Percentiles rank a stretch among this genome's conserved stretches.
These are phyloP conservation scores for Xestia c-nigrum DNA, from an alignment of 2,888 invertebrate genomes.

Conservation along the genomic window DNA sequence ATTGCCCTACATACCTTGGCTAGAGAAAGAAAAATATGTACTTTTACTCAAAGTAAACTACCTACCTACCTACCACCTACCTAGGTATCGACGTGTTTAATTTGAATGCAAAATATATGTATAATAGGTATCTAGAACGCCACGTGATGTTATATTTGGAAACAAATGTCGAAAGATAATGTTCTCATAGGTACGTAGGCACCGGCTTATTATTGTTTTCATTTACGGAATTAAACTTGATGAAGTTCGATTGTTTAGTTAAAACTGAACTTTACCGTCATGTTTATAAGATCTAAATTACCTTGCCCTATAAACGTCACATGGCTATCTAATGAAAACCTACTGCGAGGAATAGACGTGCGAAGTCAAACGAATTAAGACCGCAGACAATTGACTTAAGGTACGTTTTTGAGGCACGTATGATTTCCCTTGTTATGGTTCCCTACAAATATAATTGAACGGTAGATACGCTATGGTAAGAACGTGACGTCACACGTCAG, in stretches of 20 bases:
- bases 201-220: conserved; percentile 21
- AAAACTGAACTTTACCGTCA: rapidly evolving
- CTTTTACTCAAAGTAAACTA: not conserved
- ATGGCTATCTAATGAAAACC: conserved; percentile 22
- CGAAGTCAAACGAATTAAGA: conserved; percentile 18
- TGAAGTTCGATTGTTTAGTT: not conserved
- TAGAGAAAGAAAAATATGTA: not conserved
- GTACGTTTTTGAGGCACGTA: conserved; percentile 6
- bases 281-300: not conserved
- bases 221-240: conserved; percentile 3
- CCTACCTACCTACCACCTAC: no score
- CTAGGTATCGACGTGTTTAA: no score
- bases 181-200: not conserved
- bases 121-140: not conserved
- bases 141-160: not conserved
- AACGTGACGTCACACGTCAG: not conserved
- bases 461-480: not conserved
- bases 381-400: not conserved
- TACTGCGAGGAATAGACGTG: not conserved
- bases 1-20: not conserved
- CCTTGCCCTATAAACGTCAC: conserved; percentile 17
- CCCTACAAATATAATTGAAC: not conserved
- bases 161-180: not conserved
- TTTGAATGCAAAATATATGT: not conserved
- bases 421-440: not conserved